Evolutionary conservation across 2,113 vertebrate genomes (phyloP).

Genomic region (Thamnaconus septentrionalis): DNA sequence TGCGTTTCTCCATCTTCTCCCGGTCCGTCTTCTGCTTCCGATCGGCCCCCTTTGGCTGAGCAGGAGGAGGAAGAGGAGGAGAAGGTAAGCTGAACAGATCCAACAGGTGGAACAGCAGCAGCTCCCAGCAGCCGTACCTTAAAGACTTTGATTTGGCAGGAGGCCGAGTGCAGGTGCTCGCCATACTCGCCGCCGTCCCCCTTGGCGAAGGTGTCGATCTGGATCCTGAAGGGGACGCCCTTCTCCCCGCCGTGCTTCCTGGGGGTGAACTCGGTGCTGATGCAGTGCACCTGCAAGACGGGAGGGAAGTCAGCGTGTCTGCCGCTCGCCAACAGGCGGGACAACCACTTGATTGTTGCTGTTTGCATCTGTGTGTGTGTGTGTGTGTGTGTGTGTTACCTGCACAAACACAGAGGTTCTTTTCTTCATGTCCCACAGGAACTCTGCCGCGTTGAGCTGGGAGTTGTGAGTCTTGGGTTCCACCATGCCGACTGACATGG

Average conservation of each 20-base stretch:
- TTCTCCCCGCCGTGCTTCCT: conserved; percentile 97
- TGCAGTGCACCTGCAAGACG: conserved; percentile 89
- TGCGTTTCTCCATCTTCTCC: conserved; percentile 98
- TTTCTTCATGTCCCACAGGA: conserved; percentile 95
- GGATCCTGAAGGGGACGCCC: conserved; percentile 94
- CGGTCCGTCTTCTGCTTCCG: conserved; percentile 97
- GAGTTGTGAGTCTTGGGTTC: conserved; percentile 93
- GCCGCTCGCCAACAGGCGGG: not conserved
- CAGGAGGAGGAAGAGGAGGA: not conserved
- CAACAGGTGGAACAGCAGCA: not conserved
- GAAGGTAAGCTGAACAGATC: not conserved
- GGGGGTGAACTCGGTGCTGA: conserved; percentile 99
- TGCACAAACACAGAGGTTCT: conserved; percentile 96
- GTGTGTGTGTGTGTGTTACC: conserved; percentile 70
- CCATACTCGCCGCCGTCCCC: conserved; percentile 88
- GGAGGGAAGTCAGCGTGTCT: not conserved
- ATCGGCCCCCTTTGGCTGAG: conserved; percentile 96
- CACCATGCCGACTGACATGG: conserved; percentile 96
- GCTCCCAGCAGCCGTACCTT: conserved; percentile 79
- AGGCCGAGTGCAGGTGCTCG: conserved; percentile 95
- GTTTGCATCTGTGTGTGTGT: not conserved
- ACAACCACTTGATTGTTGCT: not conserved
- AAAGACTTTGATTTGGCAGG: conserved; percentile 99
- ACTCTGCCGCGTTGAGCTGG: conserved; percentile 97
- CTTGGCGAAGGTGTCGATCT: conserved; percentile 93